Evolutionary conservation across 2,113 vertebrate species (phyloP), one percentile per base, ranked within the genome.

Genomic region (Myotis davidii): DNA sequence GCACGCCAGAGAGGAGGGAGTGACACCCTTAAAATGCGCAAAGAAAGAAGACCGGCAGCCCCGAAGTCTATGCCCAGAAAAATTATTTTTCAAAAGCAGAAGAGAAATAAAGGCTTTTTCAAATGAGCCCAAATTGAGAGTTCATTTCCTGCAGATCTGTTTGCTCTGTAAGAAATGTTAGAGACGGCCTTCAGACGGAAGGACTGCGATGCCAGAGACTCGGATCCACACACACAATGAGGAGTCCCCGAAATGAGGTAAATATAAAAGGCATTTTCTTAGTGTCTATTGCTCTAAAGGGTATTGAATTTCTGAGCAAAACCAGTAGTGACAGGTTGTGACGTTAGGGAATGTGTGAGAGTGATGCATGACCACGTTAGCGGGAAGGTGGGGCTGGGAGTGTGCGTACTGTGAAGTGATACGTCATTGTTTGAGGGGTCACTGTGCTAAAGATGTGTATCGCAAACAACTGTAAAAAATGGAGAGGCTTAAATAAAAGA

Each of bases 331-430:
- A 39, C 9, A 9, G 37, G 9, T 25, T 25, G 14, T 59, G 59
- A 48, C 18, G 25, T 48, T 37, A 61, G 9, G n/a, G 14, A 65
- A 48, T 42, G 14, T 23, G 50, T 69, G 10, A 17, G 9, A 52
- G n/a, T 4, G 7, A n/a, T 13, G 14, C 21, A 6, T 8, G 9
- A 27, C 18, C 6, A 42, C 6, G 27, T 37, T 1, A 13, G 34
- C 25, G 17, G 0, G 23, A 48, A 67, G 69, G 10, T 12, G 42
- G 20, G 9, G 17, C 9, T 0, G 0, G 67, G n/a, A 16, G 50
- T 50, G 17, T 4, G 5, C 14, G 14, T 17, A 17, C 48, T 50
- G 50, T 16, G 50, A 5, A 50, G 50, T 17, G 50, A 50, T 17
- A 50, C 50, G 1, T 1, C 50, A 50, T 50, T 50, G 50, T 50